Conservation (phyloP, 2,797 vertebrate genomes). For the Falco berigora region DNA sequence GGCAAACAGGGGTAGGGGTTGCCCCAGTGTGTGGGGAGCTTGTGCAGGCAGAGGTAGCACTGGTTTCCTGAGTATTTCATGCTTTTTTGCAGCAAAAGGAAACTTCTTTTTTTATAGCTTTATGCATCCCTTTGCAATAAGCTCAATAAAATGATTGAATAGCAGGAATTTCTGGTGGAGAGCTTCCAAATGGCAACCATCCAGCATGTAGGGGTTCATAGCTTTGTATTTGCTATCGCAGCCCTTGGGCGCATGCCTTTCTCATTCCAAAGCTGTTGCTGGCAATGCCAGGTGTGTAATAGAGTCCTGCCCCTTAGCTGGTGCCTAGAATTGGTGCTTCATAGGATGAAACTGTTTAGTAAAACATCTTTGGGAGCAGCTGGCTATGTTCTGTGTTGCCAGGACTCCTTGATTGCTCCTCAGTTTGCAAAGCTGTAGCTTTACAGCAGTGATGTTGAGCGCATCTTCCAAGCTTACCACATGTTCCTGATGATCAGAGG, state of each 20-base stretch:
- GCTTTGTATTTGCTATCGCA: not conserved
- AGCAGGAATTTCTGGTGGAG: not conserved
- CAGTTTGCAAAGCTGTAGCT: not conserved
- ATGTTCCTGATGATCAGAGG: fast-evolving
- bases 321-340: not conserved
- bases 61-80: fast-evolving
- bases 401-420: not conserved
- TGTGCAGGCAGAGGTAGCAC: not conserved
- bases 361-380: not conserved
- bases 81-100: not conserved
- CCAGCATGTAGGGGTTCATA: not conserved
- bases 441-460: not conserved
- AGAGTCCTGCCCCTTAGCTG: not conserved
- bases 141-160: not conserved
- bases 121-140: not conserved
- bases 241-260: not conserved
- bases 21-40: fast-evolving
- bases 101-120: not conserved
- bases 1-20: fast-evolving
- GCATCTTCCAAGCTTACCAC: not conserved
- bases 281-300: not conserved
- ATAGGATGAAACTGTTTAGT: fast-evolving
- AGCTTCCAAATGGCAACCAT: not conserved
- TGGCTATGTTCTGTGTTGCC: not conserved
- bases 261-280: not conserved